Evolutionary conservation across 1,140 invertebrate species (phyloP).

Genomic region (Neodiprion pinetum): DNA sequence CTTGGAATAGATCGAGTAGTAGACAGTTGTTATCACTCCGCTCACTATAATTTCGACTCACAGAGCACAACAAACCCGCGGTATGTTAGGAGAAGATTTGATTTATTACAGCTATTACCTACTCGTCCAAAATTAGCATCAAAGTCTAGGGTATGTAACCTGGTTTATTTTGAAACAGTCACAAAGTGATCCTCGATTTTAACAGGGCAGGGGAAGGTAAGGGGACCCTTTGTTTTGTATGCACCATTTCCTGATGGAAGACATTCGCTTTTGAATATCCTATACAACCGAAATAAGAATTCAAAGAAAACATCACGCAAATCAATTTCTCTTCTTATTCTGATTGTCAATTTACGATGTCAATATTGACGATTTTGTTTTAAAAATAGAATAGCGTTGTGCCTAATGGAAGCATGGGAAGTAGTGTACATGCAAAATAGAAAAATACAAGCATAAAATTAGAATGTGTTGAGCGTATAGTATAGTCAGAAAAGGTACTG

Average conservation of each 20-base stretch:
- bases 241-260: neutral
- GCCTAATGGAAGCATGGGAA: conserved; percentile 23
- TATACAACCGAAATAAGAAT: too few species aligned
- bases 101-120: conserved; percentile 11
- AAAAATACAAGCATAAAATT: too few species aligned
- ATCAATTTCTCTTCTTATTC: too few species aligned
- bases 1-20: too few species aligned
- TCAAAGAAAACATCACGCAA: neutral
- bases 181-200: neutral
- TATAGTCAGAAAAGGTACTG: neutral
- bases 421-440: conserved; percentile 17
- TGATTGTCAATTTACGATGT: neutral
- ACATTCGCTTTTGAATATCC: too few species aligned
- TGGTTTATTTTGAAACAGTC: conserved; percentile 5
- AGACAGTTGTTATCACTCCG: neutral
- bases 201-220: neutral
- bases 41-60: neutral
- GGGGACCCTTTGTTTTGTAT: neutral
- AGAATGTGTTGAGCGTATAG: too few species aligned
- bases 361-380: neutral
- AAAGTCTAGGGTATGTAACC: neutral
- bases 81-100: conserved; percentile 2
- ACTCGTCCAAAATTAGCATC: conserved; percentile 7
- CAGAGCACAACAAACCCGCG: neutral
- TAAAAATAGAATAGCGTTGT: conserved; percentile 12